Evolutionary conservation across 2,888 invertebrate species (phyloP).

Genomic region (Suillia variegata): DNA sequence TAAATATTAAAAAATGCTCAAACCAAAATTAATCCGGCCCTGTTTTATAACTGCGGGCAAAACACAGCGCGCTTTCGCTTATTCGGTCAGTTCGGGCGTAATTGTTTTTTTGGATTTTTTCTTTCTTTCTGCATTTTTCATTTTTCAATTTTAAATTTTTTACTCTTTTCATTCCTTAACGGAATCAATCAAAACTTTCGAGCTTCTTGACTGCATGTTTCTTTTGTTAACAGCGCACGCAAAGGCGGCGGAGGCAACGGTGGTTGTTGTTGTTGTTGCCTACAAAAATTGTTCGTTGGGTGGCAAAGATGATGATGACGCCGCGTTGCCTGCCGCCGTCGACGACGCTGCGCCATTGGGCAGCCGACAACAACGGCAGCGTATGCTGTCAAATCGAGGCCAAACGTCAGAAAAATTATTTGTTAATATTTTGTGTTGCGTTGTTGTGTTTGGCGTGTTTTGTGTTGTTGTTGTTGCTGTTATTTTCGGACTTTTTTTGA

Average conservation of each 20-base stretch:
- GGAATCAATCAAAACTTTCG: slow-evolving; percentile 7
- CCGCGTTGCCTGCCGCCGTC: not conserved
- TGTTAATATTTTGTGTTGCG: not conserved
- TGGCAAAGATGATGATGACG: too few relatives aligned
- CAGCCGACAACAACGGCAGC: not conserved
- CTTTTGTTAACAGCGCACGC: not conserved
- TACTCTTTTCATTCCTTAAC: not conserved
- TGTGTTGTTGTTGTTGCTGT: not conserved
- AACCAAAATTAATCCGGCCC: too few relatives aligned
- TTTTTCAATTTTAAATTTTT: too few relatives aligned
- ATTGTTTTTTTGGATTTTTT: slow-evolving; percentile 4
- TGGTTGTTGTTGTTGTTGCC: not conserved
- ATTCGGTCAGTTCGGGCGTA: slow-evolving; percentile 8
- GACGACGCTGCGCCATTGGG: too few relatives aligned
- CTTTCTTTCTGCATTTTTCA: not conserved
- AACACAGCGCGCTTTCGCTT: not conserved
- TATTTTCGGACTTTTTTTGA: not conserved
- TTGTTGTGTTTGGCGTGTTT: not conserved
- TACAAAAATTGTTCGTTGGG: too few relatives aligned
- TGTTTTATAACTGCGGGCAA: too few relatives aligned
- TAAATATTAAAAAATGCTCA: too few relatives aligned
- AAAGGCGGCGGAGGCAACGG: not conserved
- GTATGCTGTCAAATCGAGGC: slow-evolving; percentile 1
- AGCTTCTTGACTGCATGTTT: not conserved
- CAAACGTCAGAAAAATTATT: slow-evolving; percentile 1